phyloP scores from a whole-genome alignment of 2,888 invertebrate species.

The Chesias legatella region DNA sequence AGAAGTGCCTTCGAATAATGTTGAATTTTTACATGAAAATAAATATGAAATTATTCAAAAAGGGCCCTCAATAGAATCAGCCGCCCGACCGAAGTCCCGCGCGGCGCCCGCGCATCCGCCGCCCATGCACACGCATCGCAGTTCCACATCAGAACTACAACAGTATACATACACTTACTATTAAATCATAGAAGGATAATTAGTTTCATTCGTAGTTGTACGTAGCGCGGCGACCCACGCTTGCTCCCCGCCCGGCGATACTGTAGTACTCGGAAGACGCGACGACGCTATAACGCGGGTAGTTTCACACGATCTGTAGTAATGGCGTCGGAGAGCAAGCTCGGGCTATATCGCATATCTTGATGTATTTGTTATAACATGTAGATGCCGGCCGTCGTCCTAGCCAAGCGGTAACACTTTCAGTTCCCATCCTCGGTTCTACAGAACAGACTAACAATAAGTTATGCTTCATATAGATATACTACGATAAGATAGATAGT shows the following conservation, averaged over 20 bases:
- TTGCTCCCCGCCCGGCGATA: slow-evolving; percentile 30
- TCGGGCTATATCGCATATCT: slow-evolving; percentile 50
- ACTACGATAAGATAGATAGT: slow-evolving; percentile 71
- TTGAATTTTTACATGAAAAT: slow-evolving; percentile 90
- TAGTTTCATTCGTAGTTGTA: slow-evolving; percentile 80
- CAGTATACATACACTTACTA: slow-evolving; percentile 74
- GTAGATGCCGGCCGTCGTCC: slow-evolving; percentile 69
- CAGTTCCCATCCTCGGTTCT: slow-evolving; percentile 69
- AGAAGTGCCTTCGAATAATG: slow-evolving; percentile 95
- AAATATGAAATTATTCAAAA: slow-evolving; percentile 85
- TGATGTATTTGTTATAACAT: slow-evolving; percentile 79
- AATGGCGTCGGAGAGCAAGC: slow-evolving; percentile 33
- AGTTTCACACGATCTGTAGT: not conserved
- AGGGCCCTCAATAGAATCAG: slow-evolving; percentile 94
- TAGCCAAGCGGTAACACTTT: slow-evolving; percentile 59
- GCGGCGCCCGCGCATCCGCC: slow-evolving; percentile 52
- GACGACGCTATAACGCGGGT: not conserved
- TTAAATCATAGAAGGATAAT: slow-evolving; percentile 79
- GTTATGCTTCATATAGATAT: slow-evolving; percentile 65
- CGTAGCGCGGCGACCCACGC: slow-evolving; percentile 59
- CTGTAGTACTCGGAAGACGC: slow-evolving; percentile 11
- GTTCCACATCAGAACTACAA: slow-evolving; percentile 67
- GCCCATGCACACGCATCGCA: slow-evolving; percentile 50
- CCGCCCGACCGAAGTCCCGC: slow-evolving; percentile 83
- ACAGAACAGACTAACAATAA: slow-evolving; percentile 53